Base-by-base conservation (phyloP, 1,140 invertebrate genomes). In the Atta cephalotes region DNA sequence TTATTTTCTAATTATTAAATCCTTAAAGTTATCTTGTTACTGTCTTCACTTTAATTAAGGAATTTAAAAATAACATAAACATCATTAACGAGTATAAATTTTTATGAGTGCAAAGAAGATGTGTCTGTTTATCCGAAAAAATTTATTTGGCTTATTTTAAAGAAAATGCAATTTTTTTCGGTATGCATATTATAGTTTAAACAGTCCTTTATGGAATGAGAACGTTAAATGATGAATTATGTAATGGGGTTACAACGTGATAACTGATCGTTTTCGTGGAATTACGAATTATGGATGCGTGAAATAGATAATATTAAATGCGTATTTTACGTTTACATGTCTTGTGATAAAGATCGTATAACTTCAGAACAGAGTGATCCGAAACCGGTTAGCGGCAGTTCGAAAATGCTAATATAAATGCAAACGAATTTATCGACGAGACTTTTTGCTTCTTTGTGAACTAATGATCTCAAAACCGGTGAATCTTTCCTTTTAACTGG, bases 371-470 rank as follows among this genome's bases (percentile, higher is more conserved):
- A 39, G 71, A 28, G 2, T 60, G 88, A 90, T 72, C 53, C 39
- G 25, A 87, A 89, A 92, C 87, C 35, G 53, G 74, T 9, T 88
- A 3, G 49, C 78, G 84, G 90, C 49, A 28, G 91, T 84, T 78
- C 1, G 1, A 39, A 53, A 25, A 21, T n/a, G 12, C 5, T 9
- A 21, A 5, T 21, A 65, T 87, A 90, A 91, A 86, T 63, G 88
- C 0, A 45, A 28, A 45, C 0, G 1, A 35, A 16, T 31, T 88
- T 91, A 89, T 87, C 70, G 3, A 6, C 81, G 31, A 82, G 31
- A 70, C 56, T 77, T 71, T 78, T 81, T 71, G 12, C 21, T 0
- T 39, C 56, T 18, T 79, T 88, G 62, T 78, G 72, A 91, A 58
- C 71, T 35, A 65, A 35, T 3, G 25, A 86, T 85, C 35, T 7